These are phyloP conservation scores for Platysternon megacephalum DNA, from an alignment of 2,113 vertebrate species.

Conservation along the genomic window DNA sequence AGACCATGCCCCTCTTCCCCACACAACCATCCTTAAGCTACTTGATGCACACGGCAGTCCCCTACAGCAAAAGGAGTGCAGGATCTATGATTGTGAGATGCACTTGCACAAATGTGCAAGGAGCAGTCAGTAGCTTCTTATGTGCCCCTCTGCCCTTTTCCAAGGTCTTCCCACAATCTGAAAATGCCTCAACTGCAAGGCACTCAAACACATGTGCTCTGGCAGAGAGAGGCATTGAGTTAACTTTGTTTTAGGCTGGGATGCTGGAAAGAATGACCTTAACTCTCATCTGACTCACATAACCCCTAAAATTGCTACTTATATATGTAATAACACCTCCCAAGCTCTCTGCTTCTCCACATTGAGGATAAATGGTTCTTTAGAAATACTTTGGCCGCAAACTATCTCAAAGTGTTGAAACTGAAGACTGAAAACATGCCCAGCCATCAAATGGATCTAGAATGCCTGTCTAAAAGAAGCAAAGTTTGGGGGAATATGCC, in stretches of 20 bases:
- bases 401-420: not conserved
- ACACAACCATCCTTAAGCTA: not conserved
- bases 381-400: not conserved
- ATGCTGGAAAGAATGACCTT: not conserved
- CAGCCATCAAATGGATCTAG: not conserved
- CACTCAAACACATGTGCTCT: not conserved
- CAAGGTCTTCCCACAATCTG: not conserved
- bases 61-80: rapidly evolving
- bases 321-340: not conserved
- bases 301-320: not conserved
- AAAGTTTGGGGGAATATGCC: not conserved
- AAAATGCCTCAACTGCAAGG: not conserved
- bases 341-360: not conserved
- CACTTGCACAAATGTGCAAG: not conserved
- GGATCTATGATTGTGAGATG: not conserved
- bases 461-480: not conserved
- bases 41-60: too few species aligned
- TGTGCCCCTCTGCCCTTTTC: not conserved
- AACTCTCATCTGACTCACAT: not conserved
- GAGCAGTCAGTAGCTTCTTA: not conserved
- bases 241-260: not conserved
- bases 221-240: not conserved
- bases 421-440: not conserved
- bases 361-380: not conserved
- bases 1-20: not conserved